phyloP scores from a whole-genome alignment of 2,113 vertebrate species.

The Pseudolaguvia tuberculata region DNA sequence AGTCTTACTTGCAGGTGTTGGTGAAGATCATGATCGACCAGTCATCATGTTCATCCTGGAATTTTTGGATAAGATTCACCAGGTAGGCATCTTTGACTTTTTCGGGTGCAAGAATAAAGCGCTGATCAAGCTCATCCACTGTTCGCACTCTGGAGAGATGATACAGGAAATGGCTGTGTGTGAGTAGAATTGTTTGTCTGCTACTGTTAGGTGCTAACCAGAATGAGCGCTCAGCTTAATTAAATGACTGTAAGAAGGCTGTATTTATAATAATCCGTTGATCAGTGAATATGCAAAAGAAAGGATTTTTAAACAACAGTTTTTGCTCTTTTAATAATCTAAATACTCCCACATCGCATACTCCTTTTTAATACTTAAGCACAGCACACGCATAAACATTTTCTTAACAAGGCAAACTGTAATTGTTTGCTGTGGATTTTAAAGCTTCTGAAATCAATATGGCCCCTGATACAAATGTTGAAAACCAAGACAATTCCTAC shows the following conservation, averaged over 20 bases:
- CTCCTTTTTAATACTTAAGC: too few species aligned
- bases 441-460: too few species aligned
- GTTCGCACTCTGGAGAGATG: slow-evolving; percentile 72
- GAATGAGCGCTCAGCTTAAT: background rate
- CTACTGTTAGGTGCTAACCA: too few species aligned
- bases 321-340: background rate
- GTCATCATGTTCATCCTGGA: slow-evolving; percentile 84
- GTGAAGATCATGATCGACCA: slow-evolving; percentile 95
- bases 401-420: too few species aligned
- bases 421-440: too few species aligned
- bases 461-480: too few species aligned
- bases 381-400: too few species aligned
- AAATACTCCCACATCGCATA: too few species aligned
- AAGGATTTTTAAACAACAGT: too few species aligned
- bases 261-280: background rate
- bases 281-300: background rate
- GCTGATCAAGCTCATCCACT: slow-evolving; percentile 85
- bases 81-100: slow-evolving; percentile 88
- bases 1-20: slow-evolving; percentile 91
- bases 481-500: too few species aligned
- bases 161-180: background rate
- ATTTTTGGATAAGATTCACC: slow-evolving; percentile 85
- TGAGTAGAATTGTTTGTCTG: too few species aligned
- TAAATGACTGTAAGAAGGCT: background rate
- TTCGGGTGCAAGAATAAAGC: slow-evolving; percentile 86